phyloP scores from a whole-genome alignment of 1,140 invertebrate species.

The Oncopodura yosiiana region DNA sequence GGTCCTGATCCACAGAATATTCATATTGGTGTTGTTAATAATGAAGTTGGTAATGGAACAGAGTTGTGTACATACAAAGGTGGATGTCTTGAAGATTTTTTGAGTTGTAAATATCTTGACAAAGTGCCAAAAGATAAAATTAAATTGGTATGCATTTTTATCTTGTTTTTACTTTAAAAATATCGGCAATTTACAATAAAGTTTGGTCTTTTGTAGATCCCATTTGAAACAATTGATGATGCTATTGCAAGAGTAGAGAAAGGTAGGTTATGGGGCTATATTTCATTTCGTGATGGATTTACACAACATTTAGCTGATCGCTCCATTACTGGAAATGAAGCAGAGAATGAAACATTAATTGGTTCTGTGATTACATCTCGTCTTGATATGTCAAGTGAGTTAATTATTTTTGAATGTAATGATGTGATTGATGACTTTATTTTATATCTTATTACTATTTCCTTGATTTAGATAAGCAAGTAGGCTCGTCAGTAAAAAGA shows the following conservation, averaged over 20 bases:
- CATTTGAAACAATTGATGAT: conserved; percentile 50
- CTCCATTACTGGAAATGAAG: conserved; percentile 54
- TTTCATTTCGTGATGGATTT: conserved; percentile 76
- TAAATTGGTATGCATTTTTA: conserved; percentile 1
- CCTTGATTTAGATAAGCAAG: conserved; percentile 5
- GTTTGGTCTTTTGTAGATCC: conserved; percentile 54
- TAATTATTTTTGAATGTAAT: background rate
- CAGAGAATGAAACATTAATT: conserved; percentile 61
- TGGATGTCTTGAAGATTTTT: conserved; percentile 55
- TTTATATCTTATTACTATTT: background rate
- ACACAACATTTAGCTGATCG: conserved; percentile 63
- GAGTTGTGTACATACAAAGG: conserved; percentile 41
- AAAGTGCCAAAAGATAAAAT: conserved; percentile 44
- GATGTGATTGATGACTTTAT: background rate
- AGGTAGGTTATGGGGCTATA: conserved; percentile 71
- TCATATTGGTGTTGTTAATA: conserved; percentile 71
- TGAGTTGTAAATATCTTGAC: conserved; percentile 63
- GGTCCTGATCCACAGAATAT: conserved; percentile 77
- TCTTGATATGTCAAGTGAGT: conserved; percentile 83
- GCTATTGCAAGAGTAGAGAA: conserved; percentile 58
- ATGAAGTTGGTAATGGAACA: conserved; percentile 54
- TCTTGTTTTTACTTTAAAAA: conserved; percentile 8
- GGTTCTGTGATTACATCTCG: conserved; percentile 70
- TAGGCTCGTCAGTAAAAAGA: background rate
- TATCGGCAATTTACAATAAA: too few relatives aligned